Conservation (phyloP, 2,888 invertebrate species). For the Lapara coniferarum region DNA sequence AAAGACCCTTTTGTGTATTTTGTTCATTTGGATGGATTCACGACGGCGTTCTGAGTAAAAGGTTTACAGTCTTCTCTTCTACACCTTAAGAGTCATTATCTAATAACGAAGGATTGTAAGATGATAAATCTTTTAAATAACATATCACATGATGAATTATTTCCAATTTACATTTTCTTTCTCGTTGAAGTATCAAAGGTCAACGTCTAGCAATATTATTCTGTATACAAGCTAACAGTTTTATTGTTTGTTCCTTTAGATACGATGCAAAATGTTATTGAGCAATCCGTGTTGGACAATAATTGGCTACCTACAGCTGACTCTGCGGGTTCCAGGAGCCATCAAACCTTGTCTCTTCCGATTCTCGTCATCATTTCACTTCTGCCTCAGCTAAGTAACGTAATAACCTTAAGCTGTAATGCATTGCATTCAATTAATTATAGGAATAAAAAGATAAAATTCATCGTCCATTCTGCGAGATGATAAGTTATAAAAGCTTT, state of each 20-base stretch:
- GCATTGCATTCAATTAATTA: constrained; percentile 40
- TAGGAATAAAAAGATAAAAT: constrained; percentile 43
- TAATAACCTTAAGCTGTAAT: constrained; percentile 49
- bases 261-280: constrained; percentile 80
- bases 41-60: neutral
- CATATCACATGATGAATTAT: too few relatives aligned
- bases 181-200: too few relatives aligned
- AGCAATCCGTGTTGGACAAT: constrained; percentile 81
- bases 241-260: constrained; percentile 51
- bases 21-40: constrained; percentile 22
- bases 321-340: constrained; percentile 60
- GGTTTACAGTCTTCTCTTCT: neutral
- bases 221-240: constrained; percentile 24
- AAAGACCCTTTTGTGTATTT: constrained; percentile 24
- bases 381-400: constrained; percentile 55
- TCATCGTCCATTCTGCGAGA: constrained; percentile 54
- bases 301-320: constrained; percentile 79
- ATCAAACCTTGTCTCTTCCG: constrained; percentile 57
- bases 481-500: constrained; percentile 62
- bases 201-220: neutral
- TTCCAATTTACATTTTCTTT: too few relatives aligned
- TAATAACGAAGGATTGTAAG: too few relatives aligned
- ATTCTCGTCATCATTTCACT: constrained; percentile 54
- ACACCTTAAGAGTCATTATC: too few relatives aligned
- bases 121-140: too few relatives aligned